A percentile compares a stretch with the other conserved stretches of the same genome.
Evolutionary conservation across 2,888 invertebrate species (phyloP).

Genomic region (Acanthococcus lagerstroemiae): DNA sequence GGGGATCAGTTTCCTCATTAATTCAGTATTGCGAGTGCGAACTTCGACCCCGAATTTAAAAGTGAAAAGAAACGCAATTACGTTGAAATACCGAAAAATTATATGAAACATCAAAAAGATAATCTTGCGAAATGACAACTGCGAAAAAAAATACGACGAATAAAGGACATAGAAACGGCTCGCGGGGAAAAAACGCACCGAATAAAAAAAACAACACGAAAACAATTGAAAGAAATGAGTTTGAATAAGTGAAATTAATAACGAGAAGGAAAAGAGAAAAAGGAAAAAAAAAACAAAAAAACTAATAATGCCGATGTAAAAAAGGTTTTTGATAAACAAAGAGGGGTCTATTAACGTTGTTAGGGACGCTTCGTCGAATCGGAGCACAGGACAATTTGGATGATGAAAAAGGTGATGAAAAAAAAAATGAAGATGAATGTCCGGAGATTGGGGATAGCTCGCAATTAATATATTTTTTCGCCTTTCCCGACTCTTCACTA

Average conservation of each 20-base stretch:
- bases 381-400: conserved; percentile 22
- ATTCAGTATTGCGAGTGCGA: no score
- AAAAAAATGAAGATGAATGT: conserved; percentile 28
- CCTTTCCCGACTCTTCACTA: conserved; percentile 16
- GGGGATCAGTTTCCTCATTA: no score
- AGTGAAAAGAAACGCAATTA: not conserved
- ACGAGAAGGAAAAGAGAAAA: conserved; percentile 14
- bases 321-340: conserved; percentile 26
- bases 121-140: not conserved
- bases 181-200: not conserved
- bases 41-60: no score
- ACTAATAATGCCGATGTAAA: conserved; percentile 29
- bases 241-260: conserved; percentile 30
- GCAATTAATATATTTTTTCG: conserved; percentile 16
- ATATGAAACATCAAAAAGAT: not conserved
- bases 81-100: not conserved
- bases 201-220: conserved; percentile 5
- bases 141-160: not conserved
- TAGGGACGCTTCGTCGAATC: conserved; percentile 22
- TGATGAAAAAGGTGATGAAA: conserved; percentile 29
- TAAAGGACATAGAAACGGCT: not conserved
- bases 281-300: conserved; percentile 2
- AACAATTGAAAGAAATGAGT: conserved; percentile 30
- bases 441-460: conserved; percentile 26
- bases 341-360: conserved; percentile 30